These are phyloP conservation scores for Archocentrus centrarchus DNA, from an alignment of 2,113 vertebrate genomes.

Conservation along the genomic window DNA sequence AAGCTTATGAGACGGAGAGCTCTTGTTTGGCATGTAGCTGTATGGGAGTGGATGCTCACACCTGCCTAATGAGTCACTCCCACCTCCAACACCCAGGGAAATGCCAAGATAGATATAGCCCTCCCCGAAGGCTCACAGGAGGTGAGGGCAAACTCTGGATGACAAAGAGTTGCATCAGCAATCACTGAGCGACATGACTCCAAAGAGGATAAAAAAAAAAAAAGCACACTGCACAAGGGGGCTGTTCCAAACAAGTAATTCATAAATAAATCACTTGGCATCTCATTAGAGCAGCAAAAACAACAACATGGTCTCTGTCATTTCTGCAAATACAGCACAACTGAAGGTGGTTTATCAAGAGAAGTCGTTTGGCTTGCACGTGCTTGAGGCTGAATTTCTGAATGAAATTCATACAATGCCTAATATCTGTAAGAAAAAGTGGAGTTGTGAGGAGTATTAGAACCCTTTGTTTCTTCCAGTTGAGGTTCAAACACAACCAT, in stretches of 20 bases:
- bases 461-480: background rate
- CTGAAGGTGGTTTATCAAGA: slow-evolving; percentile 51
- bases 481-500: slow-evolving; percentile 14
- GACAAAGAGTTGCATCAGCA: slow-evolving; percentile 88
- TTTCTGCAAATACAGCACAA: slow-evolving; percentile 79
- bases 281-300: slow-evolving; percentile 81
- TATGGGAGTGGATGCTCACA: slow-evolving; percentile 81
- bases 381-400: slow-evolving; percentile 55
- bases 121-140: slow-evolving; percentile 81
- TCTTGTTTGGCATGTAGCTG: slow-evolving; percentile 79
- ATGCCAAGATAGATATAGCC: slow-evolving; percentile 82
- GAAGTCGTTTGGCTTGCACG: slow-evolving; percentile 25
- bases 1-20: slow-evolving; percentile 73
- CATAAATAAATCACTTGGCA: slow-evolving; percentile 85
- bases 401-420: slow-evolving; percentile 50
- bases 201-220: slow-evolving; percentile 67
- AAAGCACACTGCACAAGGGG: slow-evolving; percentile 74
- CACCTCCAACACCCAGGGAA: slow-evolving; percentile 80
- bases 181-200: slow-evolving; percentile 83
- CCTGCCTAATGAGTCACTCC: slow-evolving; percentile 81
- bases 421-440: slow-evolving; percentile 2
- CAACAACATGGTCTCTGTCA: slow-evolving; percentile 72
- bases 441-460: background rate
- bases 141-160: slow-evolving; percentile 83
- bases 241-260: slow-evolving; percentile 83